A percentile compares a stretch with the other conserved stretches of the same genome.
Conservation (phyloP, 2,113 vertebrate species). For the Rhabdornis inornatus region DNA sequence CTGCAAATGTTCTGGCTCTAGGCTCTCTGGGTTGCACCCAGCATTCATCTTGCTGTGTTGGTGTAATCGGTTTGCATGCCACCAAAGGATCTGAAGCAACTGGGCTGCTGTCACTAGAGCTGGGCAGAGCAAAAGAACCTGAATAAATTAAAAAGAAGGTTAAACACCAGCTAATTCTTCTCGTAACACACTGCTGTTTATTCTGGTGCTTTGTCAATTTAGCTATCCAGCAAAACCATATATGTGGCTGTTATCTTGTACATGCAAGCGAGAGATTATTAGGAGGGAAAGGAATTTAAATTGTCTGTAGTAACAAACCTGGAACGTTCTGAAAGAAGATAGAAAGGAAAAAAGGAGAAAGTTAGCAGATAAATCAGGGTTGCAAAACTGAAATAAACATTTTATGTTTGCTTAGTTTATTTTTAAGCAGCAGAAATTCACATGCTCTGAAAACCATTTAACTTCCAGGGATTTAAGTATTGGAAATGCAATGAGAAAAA, state of each 20-base stretch:
- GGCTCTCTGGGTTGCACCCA: not conserved
- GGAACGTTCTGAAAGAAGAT: not conserved
- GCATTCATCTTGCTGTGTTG: not conserved
- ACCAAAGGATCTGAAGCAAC: not conserved
- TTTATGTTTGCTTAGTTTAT: not conserved
- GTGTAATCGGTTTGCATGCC: not conserved
- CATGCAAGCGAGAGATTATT: conserved; percentile 16
- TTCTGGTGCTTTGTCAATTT: conserved; percentile 35
- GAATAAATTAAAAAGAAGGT: conserved; percentile 27
- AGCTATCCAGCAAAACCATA: conserved; percentile 9
- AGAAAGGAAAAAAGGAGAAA: not conserved
- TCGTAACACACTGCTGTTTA: not conserved
- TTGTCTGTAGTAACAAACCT: not conserved
- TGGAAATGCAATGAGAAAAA: not conserved
- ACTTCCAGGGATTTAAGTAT: not conserved
- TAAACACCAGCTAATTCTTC: conserved; percentile 26
- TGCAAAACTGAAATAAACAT: not conserved
- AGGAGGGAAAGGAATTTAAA: conserved; percentile 27
- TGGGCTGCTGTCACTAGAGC: not conserved
- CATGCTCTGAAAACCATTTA: not conserved
- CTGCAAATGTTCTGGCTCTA: not conserved
- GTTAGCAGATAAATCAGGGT: not conserved
- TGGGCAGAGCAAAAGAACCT: not conserved
- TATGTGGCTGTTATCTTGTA: not conserved
- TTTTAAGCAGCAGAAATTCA: not conserved